A percentile compares a stretch with the other conserved stretches of the same genome.
These are phyloP conservation scores for Heptranchias perlo DNA, from an alignment of 2,113 vertebrate genomes.

Conservation along the genomic window DNA sequence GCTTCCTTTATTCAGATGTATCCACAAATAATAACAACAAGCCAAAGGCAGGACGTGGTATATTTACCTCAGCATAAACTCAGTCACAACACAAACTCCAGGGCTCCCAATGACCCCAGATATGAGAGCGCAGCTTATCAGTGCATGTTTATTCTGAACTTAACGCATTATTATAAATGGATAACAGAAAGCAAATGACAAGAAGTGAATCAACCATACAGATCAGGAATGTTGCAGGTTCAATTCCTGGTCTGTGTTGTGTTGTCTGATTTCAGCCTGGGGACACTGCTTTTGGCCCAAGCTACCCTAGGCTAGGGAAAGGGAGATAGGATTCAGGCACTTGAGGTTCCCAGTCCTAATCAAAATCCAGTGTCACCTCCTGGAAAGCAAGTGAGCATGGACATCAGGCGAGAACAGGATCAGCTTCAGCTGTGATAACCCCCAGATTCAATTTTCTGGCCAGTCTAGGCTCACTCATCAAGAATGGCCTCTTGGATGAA, in stretches of 20 bases:
- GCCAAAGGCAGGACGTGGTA: background rate
- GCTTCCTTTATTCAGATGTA: background rate
- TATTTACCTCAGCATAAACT: background rate
- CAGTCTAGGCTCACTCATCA: background rate
- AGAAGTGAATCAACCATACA: background rate
- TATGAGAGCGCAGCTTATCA: background rate
- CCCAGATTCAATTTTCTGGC: too few species aligned
- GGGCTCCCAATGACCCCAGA: background rate
- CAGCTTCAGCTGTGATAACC: too few species aligned
- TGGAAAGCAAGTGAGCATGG: background rate
- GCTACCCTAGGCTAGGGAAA: background rate
- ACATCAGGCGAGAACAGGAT: background rate
- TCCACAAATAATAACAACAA: background rate
- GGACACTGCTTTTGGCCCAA: background rate
- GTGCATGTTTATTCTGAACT: background rate
- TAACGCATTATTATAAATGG: background rate
- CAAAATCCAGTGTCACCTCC: background rate
- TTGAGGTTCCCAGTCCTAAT: background rate
- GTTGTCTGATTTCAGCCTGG: background rate
- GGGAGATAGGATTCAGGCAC: background rate
- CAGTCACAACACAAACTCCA: background rate
- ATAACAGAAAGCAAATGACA: background rate
- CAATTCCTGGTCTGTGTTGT: background rate
- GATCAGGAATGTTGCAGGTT: background rate
- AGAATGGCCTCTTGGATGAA: background rate